phyloP scores from a whole-genome alignment of 2,797 vertebrate species.

The Iguana delicatissima region DNA sequence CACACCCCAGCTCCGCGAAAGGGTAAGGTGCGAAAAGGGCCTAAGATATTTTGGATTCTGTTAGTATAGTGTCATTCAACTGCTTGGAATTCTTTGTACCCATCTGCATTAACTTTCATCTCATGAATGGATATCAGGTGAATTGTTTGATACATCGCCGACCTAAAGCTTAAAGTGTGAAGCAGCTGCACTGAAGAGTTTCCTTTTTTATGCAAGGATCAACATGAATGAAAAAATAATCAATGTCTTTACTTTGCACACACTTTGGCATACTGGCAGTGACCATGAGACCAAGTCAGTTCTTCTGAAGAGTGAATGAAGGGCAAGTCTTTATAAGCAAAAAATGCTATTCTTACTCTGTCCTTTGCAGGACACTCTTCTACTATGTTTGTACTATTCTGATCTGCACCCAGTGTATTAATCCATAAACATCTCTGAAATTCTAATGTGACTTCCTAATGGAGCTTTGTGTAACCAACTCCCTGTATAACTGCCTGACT shows the following conservation, averaged over 20 bases:
- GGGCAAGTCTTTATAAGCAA: neutral
- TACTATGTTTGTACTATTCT: neutral
- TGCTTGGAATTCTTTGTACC: too few relatives aligned
- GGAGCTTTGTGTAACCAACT: neutral
- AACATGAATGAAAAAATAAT: neutral
- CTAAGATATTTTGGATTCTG: too few relatives aligned
- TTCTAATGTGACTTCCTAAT: neutral
- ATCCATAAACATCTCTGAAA: neutral
- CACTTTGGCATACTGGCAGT: neutral
- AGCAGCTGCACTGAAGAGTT: neutral
- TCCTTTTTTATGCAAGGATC: neutral
- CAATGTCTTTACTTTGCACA: neutral
- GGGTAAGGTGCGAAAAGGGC: too few relatives aligned
- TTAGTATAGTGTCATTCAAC: too few relatives aligned
- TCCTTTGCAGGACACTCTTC: neutral
- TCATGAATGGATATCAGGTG: neutral
- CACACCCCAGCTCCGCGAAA: too few relatives aligned
- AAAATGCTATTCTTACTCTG: too few relatives aligned
- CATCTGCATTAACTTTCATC: neutral
- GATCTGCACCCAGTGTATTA: neutral
- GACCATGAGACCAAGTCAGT: too few relatives aligned
- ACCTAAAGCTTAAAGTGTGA: neutral
- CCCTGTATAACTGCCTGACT: neutral
- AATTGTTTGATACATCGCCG: neutral
- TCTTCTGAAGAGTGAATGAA: too few relatives aligned